Conservation (phyloP, 1,140 invertebrate genomes). For the Littorina saxatilis region DNA sequence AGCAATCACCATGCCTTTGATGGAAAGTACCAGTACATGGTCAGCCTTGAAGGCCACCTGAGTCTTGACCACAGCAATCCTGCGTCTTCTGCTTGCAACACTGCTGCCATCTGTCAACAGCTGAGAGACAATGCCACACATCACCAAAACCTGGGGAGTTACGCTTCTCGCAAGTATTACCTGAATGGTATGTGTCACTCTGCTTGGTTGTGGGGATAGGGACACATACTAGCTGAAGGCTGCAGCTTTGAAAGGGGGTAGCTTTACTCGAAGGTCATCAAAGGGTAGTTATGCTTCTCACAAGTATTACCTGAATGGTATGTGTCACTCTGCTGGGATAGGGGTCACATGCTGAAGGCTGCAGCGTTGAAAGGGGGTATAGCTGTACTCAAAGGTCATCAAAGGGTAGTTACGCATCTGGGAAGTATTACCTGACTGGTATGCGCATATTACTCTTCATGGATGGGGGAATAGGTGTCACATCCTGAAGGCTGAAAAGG, state of each 20-base stretch:
- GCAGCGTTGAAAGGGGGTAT: no score
- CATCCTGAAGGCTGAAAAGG: no score
- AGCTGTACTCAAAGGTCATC: no score
- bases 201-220: no score
- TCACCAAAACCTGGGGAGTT: constrained; percentile 44
- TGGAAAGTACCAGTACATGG: constrained; percentile 41
- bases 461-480: no score
- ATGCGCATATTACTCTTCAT: no score
- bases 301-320: constrained; percentile 62
- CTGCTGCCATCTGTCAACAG: constrained; percentile 58
- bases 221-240: no score
- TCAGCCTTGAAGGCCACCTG: constrained; percentile 50
- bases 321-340: no score
- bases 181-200: constrained; percentile 59
- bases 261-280: no score
- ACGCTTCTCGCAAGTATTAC: constrained; percentile 50
- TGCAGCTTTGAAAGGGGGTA: no score
- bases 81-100: constrained; percentile 27
- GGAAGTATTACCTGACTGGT: constrained; percentile 62
- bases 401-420: constrained; percentile 44
- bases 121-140: constrained; percentile 17
- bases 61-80: background rate
- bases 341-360: no score
- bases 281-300: constrained; percentile 44
- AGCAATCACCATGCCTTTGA: constrained; percentile 32